phyloP scores from a whole-genome alignment of 2,888 invertebrate genomes.

The Timema podura region DNA sequence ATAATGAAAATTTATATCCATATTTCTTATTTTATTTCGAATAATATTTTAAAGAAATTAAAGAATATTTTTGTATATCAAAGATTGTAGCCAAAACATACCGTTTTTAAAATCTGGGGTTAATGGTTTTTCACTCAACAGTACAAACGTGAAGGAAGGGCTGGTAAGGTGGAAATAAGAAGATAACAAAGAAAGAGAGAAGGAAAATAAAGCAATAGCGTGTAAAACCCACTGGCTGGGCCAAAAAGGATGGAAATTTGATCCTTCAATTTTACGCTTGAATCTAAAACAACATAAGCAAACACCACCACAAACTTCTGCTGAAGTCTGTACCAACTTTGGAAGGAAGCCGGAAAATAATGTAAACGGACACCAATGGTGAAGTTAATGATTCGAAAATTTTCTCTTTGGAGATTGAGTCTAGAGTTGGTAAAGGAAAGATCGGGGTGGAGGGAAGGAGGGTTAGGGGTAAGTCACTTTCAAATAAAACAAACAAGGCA shows the following conservation, averaged over 20 bases:
- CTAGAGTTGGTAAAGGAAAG: no score
- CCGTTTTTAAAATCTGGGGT: no score
- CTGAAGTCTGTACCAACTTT: not conserved
- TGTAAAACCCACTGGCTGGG: no score
- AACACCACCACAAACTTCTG: not conserved
- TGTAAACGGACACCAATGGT: slow-evolving; percentile 5
- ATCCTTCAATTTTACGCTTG: slow-evolving; percentile 14
- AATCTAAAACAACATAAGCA: slow-evolving; percentile 4
- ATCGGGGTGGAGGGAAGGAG: no score
- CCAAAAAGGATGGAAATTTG: not conserved
- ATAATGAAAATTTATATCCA: not conserved
- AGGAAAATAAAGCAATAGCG: no score
- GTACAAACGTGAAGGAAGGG: not conserved
- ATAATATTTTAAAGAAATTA: not conserved
- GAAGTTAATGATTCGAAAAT: slow-evolving; percentile 9
- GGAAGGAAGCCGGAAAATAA: not conserved
- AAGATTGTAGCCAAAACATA: no score
- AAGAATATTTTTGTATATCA: not conserved
- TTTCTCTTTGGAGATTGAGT: not conserved
- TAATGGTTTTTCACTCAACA: no score
- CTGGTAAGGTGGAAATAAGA: not conserved
- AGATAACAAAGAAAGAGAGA: not conserved
- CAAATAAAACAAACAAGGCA: no score
- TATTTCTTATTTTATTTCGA: not conserved
- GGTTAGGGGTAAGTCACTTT: no score